Base-by-base conservation (phyloP, 1,140 invertebrate species). In the Battus philenor region DNA sequence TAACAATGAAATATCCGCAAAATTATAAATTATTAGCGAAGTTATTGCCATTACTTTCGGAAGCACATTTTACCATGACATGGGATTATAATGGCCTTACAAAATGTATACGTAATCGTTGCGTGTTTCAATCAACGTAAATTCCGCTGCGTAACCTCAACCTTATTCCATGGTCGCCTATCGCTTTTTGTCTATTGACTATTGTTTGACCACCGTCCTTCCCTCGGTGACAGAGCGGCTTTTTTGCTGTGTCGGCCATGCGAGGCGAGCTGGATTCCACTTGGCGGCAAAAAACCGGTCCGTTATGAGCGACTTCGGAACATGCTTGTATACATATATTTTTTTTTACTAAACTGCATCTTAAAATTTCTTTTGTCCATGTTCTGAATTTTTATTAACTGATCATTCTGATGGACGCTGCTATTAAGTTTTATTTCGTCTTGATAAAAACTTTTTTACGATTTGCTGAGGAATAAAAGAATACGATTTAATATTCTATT, bases 131-230 rank as follows among this genome's bases (percentile, higher is more conserved):
- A 34, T 34, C 18, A 20, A 9, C 16, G 32, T 34, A 34, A 34
- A 34, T 34, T 34, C 16, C n/a, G 16, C 16, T 17, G 16, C 16
- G 32, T 18, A 34, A 34, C 16, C 17, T 20, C 16, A 10, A 34
- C 32, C 32, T 34, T 34, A 17, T 34, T 18, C n/a, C 10, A 18
- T 34, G 16, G 17, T 20, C 2, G 6, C 16, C n/a, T 32, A 32
- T 15, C 9, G 11, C 32, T 34, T 34, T 34, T 34, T 34, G 32
- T 34, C 32, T 18, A 34, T 15, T 16, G 32, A 20, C 32, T 34
- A 34, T 34, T 34, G 32, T 34, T 16, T 34, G 32, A 20, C 32
- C 16, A 34, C 4, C 17, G 32, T 8, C 16, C 32, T 34, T 20
- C 18, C n/a, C 32, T 10, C 13, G 17, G 17, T 34, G 32, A 34